Evolutionary conservation across 2,888 invertebrate species (phyloP), one percentile per base, ranked within the genome.

Genomic region (Apotomis capreana): DNA sequence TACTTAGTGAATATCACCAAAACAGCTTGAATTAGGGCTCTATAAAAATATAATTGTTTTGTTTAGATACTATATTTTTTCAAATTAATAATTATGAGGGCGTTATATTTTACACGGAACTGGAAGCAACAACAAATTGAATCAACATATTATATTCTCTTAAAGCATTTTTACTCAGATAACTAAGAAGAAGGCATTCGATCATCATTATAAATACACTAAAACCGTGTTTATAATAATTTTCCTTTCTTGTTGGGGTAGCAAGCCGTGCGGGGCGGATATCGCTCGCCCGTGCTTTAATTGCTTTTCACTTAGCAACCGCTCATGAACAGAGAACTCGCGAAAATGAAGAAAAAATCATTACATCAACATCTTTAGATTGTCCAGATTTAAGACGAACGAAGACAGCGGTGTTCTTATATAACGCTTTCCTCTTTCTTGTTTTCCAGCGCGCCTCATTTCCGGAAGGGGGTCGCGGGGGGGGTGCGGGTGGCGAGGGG

Each of bases 251-350:
- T 87, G 88, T 88, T 87, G 88, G 90, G 90, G 87, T 87, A 88
- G 85, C 84, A 84, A 85, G 83, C 83, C 83, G 80, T 79, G 74
- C 80, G 82, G 80, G 78, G 78, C 77, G 77, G 76, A 77, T 94
- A 93, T 93, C 94, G 92, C 91, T 94, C 94, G 92, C 88, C 94
- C 94, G 89, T 94, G 92, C 89, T 92, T 92, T 93, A 93, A 93
- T 92, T 93, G 93, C 92, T 92, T 92, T 92, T 92, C 91, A 92
- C 93, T 92, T 92, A 93, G 92, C 93, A 92, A 92, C 92, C 91
- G 91, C 89, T 92, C 90, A 91, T 92, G 91, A 92, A 91, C 90
- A 91, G 88, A 86, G 86, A 89, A 87, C 82, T 88, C 85, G 89
- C 84, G 89, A 91, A 90, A 91, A 92, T 91, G 89, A 91, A 91